phyloP scores from a whole-genome alignment of 2,888 invertebrate genomes.

The Candidula unifasciata region DNA sequence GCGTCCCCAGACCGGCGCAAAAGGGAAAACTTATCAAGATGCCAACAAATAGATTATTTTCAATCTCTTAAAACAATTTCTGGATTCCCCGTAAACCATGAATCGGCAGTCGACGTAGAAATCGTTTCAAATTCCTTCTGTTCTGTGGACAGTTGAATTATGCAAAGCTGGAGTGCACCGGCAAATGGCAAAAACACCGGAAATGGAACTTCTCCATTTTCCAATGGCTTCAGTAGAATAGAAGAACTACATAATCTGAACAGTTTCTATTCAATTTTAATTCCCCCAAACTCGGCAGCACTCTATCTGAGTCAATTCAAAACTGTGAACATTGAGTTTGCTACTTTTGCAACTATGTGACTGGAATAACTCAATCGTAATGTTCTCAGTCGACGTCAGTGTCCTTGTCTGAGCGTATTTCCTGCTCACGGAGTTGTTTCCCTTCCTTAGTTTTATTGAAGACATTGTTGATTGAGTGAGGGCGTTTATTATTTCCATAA shows the following conservation, averaged over 20 bases:
- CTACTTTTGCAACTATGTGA: too few relatives aligned
- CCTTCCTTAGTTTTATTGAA: too few relatives aligned
- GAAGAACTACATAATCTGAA: background rate
- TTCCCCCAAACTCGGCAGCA: background rate
- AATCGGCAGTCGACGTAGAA: background rate
- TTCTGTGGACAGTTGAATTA: slow-evolving; percentile 13
- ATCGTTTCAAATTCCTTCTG: background rate
- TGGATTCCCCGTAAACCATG: background rate
- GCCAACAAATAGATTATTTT: background rate
- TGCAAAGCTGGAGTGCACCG: slow-evolving; percentile 14
- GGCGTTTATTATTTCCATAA: too few relatives aligned
- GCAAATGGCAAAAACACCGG: slow-evolving; percentile 23
- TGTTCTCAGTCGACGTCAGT: too few relatives aligned
- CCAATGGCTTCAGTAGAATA: background rate
- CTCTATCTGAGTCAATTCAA: too few relatives aligned
- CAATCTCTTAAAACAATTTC: slow-evolving; percentile 43
- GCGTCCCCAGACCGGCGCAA: background rate
- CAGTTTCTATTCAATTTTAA: background rate
- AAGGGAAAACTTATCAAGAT: background rate
- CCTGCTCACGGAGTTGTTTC: too few relatives aligned
- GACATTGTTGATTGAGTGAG: too few relatives aligned
- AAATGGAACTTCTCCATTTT: slow-evolving; percentile 11
- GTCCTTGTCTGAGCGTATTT: too few relatives aligned
- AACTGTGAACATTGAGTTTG: too few relatives aligned
- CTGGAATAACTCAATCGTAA: too few relatives aligned